phyloP scores from a whole-genome alignment of 2,888 invertebrate species.

The Gortyna flavago region DNA sequence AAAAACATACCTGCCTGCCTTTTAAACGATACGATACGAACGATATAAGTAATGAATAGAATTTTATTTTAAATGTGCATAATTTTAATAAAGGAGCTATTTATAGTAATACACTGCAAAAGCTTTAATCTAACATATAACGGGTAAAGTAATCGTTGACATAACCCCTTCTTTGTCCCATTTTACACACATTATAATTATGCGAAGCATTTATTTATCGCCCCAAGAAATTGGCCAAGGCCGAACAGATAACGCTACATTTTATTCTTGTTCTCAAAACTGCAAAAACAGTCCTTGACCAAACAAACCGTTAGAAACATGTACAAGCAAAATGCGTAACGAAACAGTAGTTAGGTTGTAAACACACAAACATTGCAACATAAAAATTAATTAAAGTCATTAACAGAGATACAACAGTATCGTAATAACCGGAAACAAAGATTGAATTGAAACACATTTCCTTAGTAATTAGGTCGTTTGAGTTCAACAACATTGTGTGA shows the following conservation, averaged over 20 bases:
- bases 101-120: too few species aligned
- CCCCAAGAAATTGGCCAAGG: constrained; percentile 28
- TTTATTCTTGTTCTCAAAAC: constrained; percentile 17
- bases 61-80: too few species aligned
- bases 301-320: not conserved
- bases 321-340: constrained; percentile 14
- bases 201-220: constrained; percentile 1
- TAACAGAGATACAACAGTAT: constrained; percentile 54
- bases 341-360: not conserved
- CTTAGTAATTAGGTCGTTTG: constrained; percentile 71
- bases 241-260: not conserved
- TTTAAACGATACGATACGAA: too few species aligned
- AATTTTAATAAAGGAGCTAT: too few species aligned
- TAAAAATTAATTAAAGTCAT: constrained; percentile 41
- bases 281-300: constrained; percentile 20
- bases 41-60: too few species aligned
- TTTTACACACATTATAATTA: not conserved
- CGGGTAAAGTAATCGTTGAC: not conserved
- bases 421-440: constrained; percentile 53
- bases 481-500: constrained; percentile 68
- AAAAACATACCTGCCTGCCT: not conserved
- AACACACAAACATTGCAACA: constrained; percentile 7
- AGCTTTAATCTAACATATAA: not conserved
- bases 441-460: constrained; percentile 67
- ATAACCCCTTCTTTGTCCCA: not conserved